Percentiles rank a stretch among this genome's conserved stretches.
These are phyloP conservation scores for Psittacula cyanocephala DNA, from an alignment of 2,113 vertebrate species.

Conservation along the genomic window DNA sequence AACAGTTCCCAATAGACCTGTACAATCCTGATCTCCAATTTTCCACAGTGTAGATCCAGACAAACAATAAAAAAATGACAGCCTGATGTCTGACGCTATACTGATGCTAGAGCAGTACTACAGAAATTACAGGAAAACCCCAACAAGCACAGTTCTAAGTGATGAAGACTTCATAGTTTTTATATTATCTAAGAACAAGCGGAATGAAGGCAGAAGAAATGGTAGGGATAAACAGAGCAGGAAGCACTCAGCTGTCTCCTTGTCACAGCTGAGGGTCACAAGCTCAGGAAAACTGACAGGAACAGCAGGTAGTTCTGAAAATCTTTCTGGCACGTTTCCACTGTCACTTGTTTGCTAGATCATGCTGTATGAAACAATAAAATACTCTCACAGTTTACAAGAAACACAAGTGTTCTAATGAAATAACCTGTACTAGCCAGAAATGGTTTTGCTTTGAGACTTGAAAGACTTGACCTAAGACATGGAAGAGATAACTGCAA, in stretches of 20 bases:
- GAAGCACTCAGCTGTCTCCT: background rate
- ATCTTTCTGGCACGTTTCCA: background rate
- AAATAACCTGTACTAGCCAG: background rate
- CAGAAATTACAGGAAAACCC: background rate
- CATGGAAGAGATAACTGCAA: background rate
- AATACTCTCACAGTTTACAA: background rate
- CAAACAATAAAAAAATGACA: background rate
- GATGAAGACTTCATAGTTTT: background rate
- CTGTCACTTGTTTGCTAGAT: background rate
- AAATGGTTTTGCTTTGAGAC: background rate
- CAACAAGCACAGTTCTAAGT: accelerated
- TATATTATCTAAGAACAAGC: background rate
- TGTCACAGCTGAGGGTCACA: background rate
- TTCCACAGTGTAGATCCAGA: background rate
- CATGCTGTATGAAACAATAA: background rate
- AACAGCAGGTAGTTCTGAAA: slow-evolving; percentile 8
- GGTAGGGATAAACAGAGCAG: background rate
- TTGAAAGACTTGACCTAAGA: background rate
- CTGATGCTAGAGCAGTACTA: background rate
- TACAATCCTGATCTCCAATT: background rate
- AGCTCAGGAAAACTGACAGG: background rate
- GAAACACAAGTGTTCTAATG: background rate
- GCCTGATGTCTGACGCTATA: background rate
- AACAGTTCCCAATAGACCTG: background rate
- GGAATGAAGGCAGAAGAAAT: background rate